Evolutionary conservation across 2,797 vertebrate genomes (phyloP).

Genomic region (Spea hammondii): DNA sequence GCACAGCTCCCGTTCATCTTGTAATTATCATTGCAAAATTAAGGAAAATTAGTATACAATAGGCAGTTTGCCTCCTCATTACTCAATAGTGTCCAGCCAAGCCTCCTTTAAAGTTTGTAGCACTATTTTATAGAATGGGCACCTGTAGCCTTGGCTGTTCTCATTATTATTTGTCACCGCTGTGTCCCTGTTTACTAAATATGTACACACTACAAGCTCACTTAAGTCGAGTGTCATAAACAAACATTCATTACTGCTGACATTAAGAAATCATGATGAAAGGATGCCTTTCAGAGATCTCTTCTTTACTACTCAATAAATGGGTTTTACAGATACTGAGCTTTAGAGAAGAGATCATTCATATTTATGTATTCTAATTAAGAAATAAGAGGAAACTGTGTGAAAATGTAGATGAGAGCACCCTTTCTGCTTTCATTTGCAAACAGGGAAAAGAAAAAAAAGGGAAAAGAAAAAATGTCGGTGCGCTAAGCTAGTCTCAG

Average conservation of each 20-base stretch:
- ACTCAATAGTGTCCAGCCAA: no score
- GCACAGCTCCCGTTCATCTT: no score
- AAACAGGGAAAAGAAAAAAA: no score
- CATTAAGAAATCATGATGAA: constrained; percentile 40
- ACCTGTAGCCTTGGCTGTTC: background rate
- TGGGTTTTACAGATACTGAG: constrained; percentile 2
- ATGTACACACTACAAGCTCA: constrained; percentile 12
- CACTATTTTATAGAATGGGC: background rate
- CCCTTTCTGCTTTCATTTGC: constrained; percentile 37
- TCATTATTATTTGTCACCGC: constrained; percentile 18
- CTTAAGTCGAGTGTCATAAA: constrained; percentile 27
- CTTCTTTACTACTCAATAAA: constrained; percentile 23
- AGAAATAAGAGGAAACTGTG: constrained; percentile 14
- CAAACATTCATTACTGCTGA: constrained; percentile 37
- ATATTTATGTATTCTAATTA: constrained; percentile 39
- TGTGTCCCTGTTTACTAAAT: constrained; percentile 21
- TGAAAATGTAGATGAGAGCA: background rate
- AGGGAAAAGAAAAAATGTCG: no score
- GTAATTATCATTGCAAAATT: no score
- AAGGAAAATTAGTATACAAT: no score
- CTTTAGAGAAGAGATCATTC: constrained; percentile 28
- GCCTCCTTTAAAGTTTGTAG: no score
- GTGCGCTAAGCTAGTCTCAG: no score
- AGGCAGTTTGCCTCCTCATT: no score
- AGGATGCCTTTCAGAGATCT: constrained; percentile 20